Conservation (phyloP, 2,113 vertebrate species). For the Xenopus borealis region DNA sequence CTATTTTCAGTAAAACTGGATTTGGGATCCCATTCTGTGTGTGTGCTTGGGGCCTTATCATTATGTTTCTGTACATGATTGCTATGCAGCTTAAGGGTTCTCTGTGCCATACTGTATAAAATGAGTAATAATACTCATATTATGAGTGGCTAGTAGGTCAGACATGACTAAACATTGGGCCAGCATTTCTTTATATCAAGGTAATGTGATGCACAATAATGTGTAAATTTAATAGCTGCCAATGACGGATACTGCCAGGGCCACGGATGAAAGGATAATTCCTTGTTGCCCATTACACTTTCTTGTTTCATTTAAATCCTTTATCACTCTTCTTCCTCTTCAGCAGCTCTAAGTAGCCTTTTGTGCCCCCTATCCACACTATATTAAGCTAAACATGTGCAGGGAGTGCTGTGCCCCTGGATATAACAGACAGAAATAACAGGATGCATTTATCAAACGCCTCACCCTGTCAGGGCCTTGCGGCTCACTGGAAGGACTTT, state of each 20-base stretch:
- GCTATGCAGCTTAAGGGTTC: too few relatives aligned
- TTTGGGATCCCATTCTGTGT: too few relatives aligned
- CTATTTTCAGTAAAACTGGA: too few relatives aligned
- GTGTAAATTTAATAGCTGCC: slow-evolving; percentile 25
- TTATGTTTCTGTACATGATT: too few relatives aligned
- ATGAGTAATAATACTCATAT: too few relatives aligned
- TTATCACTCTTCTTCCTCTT: slow-evolving; percentile 27
- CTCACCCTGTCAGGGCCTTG: slow-evolving; percentile 7
- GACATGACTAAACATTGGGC: too few relatives aligned
- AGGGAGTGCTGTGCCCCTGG: slow-evolving; percentile 5
- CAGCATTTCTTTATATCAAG: too few relatives aligned
- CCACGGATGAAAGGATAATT: slow-evolving; percentile 45
- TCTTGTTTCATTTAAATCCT: slow-evolving; percentile 20
- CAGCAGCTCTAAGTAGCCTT: background rate
- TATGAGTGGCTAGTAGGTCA: too few relatives aligned
- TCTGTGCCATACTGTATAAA: too few relatives aligned
- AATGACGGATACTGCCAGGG: slow-evolving; percentile 24
- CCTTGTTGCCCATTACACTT: slow-evolving; percentile 18
- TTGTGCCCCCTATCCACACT: slow-evolving; percentile 19
- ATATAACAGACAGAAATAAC: slow-evolving; percentile 39
- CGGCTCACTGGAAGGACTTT: slow-evolving; percentile 27
- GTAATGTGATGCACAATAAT: slow-evolving; percentile 29
- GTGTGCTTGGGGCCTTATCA: too few relatives aligned
- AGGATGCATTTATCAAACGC: slow-evolving; percentile 28
- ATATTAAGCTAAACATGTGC: slow-evolving; percentile 28